Percentiles rank a stretch among this genome's conserved stretches.
Conservation (phyloP, 1,140 invertebrate genomes). For the Mycetomoellerius zeteki region DNA sequence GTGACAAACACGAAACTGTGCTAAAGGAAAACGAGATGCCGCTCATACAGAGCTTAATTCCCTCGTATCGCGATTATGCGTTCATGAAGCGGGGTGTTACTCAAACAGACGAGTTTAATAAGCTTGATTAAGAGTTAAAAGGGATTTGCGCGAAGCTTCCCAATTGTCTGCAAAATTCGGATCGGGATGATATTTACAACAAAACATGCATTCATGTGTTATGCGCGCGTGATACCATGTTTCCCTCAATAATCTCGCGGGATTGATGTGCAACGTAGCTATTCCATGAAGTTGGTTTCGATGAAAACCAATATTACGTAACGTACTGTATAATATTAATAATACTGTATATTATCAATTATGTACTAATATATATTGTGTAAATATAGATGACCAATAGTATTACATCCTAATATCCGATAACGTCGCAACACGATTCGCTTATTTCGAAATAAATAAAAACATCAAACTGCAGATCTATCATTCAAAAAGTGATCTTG, state of each 20-base stretch:
- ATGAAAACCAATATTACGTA: constrained; percentile 19
- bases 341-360: too few relatives aligned
- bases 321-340: neutral
- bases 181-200: neutral
- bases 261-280: constrained; percentile 20
- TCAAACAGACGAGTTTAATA: neutral
- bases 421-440: neutral
- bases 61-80: neutral
- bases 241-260: constrained; percentile 9
- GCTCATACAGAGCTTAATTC: constrained; percentile 3
- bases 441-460: constrained; percentile 12
- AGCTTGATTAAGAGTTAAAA: constrained; percentile 8
- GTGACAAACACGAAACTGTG: neutral
- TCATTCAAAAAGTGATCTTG: too few relatives aligned
- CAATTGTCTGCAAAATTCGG: neutral
- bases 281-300: constrained; percentile 14
- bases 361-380: neutral
- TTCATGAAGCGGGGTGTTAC: too few relatives aligned
- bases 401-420: neutral
- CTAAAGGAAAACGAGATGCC: neutral
- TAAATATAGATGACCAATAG: neutral
- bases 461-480: neutral
- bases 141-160: neutral
- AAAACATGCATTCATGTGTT: neutral
- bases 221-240: neutral